Base-by-base conservation (phyloP, 1,140 invertebrate genomes). In the Notospermus geniculatus region DNA sequence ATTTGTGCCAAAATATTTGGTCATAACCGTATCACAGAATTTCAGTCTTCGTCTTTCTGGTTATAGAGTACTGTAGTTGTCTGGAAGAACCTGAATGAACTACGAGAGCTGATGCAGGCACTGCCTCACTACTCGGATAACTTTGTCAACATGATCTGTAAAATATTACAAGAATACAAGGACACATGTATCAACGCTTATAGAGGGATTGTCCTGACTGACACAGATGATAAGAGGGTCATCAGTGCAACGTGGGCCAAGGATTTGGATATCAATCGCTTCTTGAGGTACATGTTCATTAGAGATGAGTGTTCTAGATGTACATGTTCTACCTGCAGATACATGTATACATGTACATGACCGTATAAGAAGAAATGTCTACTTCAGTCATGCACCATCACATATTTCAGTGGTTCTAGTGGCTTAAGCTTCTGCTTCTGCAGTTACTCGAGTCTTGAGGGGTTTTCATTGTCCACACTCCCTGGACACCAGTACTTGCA, bases 211-310 rank as follows among this genome's bases (percentile, higher is more conserved):
- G 89, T 91, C 1, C 89, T 90, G 72, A 87, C 89, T n/a, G 88
- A 90, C 65, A 85, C 87, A 0, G 89, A 91, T 71, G 90, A 92
- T 69, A 88, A 88, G 68, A 81, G 88, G 55, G 88, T 93, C 32
- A 89, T 93, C 61, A 93, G 91, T 72, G 90, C 92, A 5, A 88
- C 89, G 28, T 97, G 94, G 94, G 86, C 94, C 1, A 92, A 93
- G 66, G 94, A 97, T 80, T 91, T 94, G 67, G 94, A 97, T 77
- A 96, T 97, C 59, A 93, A 88, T 77, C 82, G 92, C 63, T 93
- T 95, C 80, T 86, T 83, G 4, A 78, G 78, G 77, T 78, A 62
- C 50, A 30, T n/a, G n/a, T n/a, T n/a, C n/a, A n/a, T n/a, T n/a
- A n/a, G n/a, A n/a, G n/a, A n/a, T n/a, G n/a, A n/a, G n/a, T n/a